Conservation (phyloP, 2,888 invertebrate species). For the Tenthredo distinguenda region DNA sequence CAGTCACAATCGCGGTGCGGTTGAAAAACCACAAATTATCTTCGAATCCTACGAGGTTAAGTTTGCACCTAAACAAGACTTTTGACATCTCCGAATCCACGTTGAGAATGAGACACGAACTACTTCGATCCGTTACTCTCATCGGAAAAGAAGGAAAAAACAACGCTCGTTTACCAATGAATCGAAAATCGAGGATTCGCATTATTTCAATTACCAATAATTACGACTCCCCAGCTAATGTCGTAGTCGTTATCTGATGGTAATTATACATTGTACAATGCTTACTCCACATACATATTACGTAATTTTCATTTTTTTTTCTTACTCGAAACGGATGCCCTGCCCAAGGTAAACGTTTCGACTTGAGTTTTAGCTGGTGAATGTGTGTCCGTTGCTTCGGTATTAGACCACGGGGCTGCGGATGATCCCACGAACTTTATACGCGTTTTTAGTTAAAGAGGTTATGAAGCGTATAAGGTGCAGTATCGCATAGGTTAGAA, state of each 20-base stretch:
- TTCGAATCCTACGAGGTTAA: not conserved
- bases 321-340: slow-evolving; percentile 8
- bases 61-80: not conserved
- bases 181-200: not conserved
- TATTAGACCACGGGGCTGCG: too few species aligned
- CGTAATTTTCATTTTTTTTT: not conserved
- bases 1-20: not conserved
- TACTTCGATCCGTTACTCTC: not conserved
- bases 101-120: not conserved
- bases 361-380: not conserved
- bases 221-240: not conserved
- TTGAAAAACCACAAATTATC: not conserved
- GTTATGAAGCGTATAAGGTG: not conserved
- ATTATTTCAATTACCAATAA: not conserved
- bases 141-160: not conserved
- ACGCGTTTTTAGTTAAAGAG: too few species aligned
- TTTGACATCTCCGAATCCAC: not conserved
- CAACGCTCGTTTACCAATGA: not conserved
- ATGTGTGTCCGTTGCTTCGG: not conserved
- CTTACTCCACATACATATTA: slow-evolving; percentile 13
- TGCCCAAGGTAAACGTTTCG: slow-evolving; percentile 16
- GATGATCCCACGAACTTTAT: not conserved
- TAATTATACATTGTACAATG: not conserved
- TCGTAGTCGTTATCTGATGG: not conserved
- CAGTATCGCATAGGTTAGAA: not conserved